phyloP scores from a whole-genome alignment of 2,888 invertebrate species.

The Nephrotoma guestfalica region DNA sequence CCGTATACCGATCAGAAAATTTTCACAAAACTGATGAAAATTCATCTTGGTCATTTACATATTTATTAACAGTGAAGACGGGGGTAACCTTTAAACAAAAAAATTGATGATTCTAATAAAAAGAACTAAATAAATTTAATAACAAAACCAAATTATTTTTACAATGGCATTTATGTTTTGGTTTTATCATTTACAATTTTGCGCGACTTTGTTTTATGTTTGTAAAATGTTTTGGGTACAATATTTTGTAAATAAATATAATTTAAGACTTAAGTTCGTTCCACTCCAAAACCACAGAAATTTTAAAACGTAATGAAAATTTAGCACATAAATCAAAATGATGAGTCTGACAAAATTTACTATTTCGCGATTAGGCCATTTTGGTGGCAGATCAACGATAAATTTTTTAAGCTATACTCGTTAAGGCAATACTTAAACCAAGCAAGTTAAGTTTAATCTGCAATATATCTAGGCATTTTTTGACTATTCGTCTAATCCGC shows the following conservation, averaged over 20 bases:
- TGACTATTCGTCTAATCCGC: too few relatives aligned
- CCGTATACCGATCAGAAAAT: neutral
- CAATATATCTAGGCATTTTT: too few relatives aligned
- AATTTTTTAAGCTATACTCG: too few relatives aligned
- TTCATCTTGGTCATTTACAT: neutral
- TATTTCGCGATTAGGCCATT: too few relatives aligned
- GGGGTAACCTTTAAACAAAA: neutral
- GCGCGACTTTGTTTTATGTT: too few relatives aligned
- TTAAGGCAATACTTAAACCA: too few relatives aligned
- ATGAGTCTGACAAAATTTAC: too few relatives aligned
- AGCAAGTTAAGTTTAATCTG: too few relatives aligned
- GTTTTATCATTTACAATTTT: neutral
- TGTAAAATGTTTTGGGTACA: neutral
- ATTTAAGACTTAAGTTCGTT: neutral
- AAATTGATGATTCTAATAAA: neutral
- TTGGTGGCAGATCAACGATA: too few relatives aligned
- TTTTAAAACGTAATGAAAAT: too few relatives aligned
- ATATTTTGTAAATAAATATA: neutral
- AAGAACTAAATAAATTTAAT: neutral
- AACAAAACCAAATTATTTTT: neutral
- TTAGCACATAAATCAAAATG: too few relatives aligned
- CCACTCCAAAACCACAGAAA: neutral
- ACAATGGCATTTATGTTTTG: neutral
- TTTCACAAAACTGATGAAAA: neutral
- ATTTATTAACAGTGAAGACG: neutral